Evolutionary conservation across 2,888 invertebrate genomes (phyloP).

Genomic region (Eutolmus rufibarbis): DNA sequence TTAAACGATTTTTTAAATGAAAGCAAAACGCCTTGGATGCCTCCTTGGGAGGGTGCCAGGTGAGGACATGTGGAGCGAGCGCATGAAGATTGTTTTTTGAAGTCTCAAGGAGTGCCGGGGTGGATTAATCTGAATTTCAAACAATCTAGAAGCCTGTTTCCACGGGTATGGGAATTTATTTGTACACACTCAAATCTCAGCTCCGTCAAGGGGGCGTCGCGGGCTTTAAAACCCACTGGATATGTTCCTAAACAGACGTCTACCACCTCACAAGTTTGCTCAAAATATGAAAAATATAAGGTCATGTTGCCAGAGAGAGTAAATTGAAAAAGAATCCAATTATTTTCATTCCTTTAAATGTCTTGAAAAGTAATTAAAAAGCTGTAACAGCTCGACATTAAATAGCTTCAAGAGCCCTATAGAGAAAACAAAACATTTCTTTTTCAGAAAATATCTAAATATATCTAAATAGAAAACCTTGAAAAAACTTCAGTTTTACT

Average conservation of each 20-base stretch:
- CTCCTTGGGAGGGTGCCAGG: not conserved
- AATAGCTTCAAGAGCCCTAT: not conserved
- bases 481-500: too few relatives aligned
- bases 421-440: not conserved
- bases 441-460: not conserved
- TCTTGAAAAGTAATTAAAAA: not conserved
- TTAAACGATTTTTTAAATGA: not conserved
- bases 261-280: not conserved
- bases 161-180: not conserved
- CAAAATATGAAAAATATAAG: not conserved
- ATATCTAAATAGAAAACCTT: too few relatives aligned
- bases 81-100: not conserved
- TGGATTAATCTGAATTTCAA: not conserved
- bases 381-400: not conserved
- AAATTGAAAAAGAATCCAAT: not conserved
- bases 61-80: not conserved
- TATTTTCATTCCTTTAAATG: not conserved
- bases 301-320: too few relatives aligned
- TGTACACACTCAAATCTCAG: not conserved
- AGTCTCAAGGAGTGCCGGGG: not conserved
- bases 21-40: not conserved
- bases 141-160: not conserved
- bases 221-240: not conserved
- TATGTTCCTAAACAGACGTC: not conserved
- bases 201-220: not conserved